Evolutionary conservation across 2,113 vertebrate species (phyloP).

Genomic region (Limnothrissa miodon): DNA sequence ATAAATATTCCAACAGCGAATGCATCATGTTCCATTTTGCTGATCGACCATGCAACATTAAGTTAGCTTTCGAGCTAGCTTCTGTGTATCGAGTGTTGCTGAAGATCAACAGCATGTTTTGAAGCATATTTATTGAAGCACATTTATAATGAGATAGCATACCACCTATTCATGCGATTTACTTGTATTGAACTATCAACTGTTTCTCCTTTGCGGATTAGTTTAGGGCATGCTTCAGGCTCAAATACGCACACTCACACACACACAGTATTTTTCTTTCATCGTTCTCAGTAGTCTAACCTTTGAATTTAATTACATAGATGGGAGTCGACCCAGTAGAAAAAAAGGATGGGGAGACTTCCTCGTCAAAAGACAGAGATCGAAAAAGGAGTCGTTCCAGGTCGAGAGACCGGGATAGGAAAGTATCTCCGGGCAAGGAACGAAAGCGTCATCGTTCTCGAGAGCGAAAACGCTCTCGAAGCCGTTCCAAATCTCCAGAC

Average conservation of each 20-base stretch:
- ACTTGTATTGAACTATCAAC: background rate
- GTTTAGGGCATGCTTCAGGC: background rate
- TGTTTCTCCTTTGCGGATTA: background rate
- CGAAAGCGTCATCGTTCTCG: slow-evolving; percentile 86
- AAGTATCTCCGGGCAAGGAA: slow-evolving; percentile 81
- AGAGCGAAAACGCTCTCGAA: slow-evolving; percentile 79
- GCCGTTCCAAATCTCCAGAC: slow-evolving; percentile 86
- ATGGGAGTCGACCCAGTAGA: slow-evolving; percentile 90
- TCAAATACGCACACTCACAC: background rate
- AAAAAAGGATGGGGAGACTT: slow-evolving; percentile 83
- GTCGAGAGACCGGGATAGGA: slow-evolving; percentile 84
- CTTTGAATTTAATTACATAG: slow-evolving; percentile 53
- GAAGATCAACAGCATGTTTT: no score
- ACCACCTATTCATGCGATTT: background rate
- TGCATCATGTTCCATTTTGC: no score
- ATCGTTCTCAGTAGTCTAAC: background rate
- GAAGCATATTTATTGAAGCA: no score
- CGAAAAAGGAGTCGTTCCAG: slow-evolving; percentile 83
- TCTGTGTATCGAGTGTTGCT: background rate
- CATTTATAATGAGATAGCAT: background rate
- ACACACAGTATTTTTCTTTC: background rate
- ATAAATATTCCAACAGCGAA: background rate
- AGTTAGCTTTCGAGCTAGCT: background rate
- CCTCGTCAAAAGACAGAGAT: slow-evolving; percentile 81
- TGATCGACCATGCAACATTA: no score